Percentiles rank a stretch among this genome's conserved stretches.
These are phyloP conservation scores for Pseudolaguvia tuberculata DNA, from an alignment of 2,113 vertebrate genomes.

Conservation along the genomic window DNA sequence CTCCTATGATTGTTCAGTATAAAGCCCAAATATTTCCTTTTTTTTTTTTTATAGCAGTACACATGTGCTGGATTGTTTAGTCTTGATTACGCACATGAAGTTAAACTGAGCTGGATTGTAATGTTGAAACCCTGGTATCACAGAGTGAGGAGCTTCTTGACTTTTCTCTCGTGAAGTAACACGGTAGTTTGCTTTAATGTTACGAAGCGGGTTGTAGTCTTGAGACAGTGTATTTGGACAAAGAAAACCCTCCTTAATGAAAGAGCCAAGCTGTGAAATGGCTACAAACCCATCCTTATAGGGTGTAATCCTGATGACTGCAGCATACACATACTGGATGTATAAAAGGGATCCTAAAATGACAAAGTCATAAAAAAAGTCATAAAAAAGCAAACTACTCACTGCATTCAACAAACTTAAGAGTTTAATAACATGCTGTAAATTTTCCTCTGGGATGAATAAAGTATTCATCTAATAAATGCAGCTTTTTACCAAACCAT, in stretches of 20 bases:
- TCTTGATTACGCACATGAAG: constrained; percentile 48
- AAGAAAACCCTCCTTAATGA: constrained; percentile 66
- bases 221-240: constrained; percentile 54
- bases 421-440: not conserved
- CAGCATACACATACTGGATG: constrained; percentile 66
- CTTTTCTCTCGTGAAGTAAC: constrained; percentile 61
- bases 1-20: not conserved
- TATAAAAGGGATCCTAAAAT: constrained; percentile 68
- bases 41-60: constrained; percentile 51
- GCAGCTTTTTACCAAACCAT: no score
- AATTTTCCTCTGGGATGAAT: no score
- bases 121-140: constrained; percentile 20
- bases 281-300: constrained; percentile 68
- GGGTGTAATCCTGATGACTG: constrained; percentile 63
- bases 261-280: constrained; percentile 57
- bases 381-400: not conserved
- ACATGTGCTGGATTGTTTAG: constrained; percentile 61
- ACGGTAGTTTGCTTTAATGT: constrained; percentile 57
- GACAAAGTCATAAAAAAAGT: not conserved
- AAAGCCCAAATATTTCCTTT: not conserved
- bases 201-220: constrained; percentile 64
- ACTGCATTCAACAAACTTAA: not conserved
- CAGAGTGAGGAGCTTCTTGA: not conserved
- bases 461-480: not conserved
- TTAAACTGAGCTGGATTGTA: constrained; percentile 61